Evolutionary conservation across 2,113 vertebrate species (phyloP), one percentile per base, ranked within the genome.

Genomic region (Leptocoma aspasia): DNA sequence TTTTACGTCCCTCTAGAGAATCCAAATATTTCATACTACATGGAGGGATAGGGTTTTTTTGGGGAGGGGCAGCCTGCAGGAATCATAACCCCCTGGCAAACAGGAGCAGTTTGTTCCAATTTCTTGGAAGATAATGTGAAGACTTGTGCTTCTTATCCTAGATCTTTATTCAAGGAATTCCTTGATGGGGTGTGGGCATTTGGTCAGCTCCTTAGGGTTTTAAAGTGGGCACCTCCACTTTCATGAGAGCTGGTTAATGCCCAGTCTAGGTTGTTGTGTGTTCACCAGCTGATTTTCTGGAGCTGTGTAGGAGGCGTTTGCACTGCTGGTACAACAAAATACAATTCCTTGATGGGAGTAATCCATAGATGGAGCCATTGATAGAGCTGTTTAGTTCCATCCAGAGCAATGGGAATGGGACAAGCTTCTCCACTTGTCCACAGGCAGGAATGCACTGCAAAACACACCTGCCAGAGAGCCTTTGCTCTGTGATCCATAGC

Each of bases 21-120:
- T 33, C 16, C 42, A 30, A 79, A 26, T 41, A 59, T 86, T 89
- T 82, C 42, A 35, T n/a, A 33, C 6, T 31, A 53, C 33, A 21
- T 4, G 9, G 71, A 47, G 30, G 8, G 4, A 16, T 20, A 11
- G 10, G 22, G 21, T 1, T 1, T 17, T 30, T 28, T 16, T 1
- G 0, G 13, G 21, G 18, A 44, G 10, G 2, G 37, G 6, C 21
- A 60, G 35, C 50, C 31, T 65, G 30, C 39, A 85, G 47, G 35
- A 66, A 66, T 64, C 33, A 22, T 47, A 13, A 12, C 0, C 1
- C 10, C 4, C 22, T 30, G 33, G 42, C 30, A 64, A 35, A 64
- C 16, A 45, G 66, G 19, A 82, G 13, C 41, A 86, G 15, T 59
- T 85, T 82, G 28, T 90, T 44, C 37, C 37, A 53, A 21, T 16